These are phyloP conservation scores for Rallus crepitans DNA, from an alignment of 2,797 vertebrate genomes.

Conservation along the genomic window DNA sequence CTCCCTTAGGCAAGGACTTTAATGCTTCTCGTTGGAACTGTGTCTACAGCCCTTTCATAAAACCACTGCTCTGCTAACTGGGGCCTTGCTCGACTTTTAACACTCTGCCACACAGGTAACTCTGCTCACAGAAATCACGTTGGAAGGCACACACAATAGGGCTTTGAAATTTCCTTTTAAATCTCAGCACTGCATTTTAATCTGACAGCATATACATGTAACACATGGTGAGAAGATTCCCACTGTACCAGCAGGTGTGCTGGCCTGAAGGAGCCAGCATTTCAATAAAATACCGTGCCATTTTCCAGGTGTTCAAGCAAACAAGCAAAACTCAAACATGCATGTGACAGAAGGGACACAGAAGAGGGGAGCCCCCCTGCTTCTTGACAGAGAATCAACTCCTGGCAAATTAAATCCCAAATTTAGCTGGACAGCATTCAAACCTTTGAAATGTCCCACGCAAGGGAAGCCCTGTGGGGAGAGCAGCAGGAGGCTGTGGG, in stretches of 20 bases:
- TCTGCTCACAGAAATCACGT: neutral
- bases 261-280: neutral
- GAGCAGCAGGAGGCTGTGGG: neutral
- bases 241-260: neutral
- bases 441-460: neutral
- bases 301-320: neutral
- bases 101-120: neutral
- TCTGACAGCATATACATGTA: neutral
- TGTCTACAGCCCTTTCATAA: neutral
- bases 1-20: neutral
- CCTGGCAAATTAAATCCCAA: neutral
- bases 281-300: neutral
- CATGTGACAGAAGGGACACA: accelerated
- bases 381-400: neutral
- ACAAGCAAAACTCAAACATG: neutral
- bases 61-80: neutral
- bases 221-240: neutral
- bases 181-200: neutral
- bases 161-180: neutral
- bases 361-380: neutral
- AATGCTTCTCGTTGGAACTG: neutral
- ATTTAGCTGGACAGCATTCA: neutral
- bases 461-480: neutral
- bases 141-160: neutral
- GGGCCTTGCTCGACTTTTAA: neutral